Conservation (phyloP, 2,797 vertebrate species). For the Epinephelus malabaricus region DNA sequence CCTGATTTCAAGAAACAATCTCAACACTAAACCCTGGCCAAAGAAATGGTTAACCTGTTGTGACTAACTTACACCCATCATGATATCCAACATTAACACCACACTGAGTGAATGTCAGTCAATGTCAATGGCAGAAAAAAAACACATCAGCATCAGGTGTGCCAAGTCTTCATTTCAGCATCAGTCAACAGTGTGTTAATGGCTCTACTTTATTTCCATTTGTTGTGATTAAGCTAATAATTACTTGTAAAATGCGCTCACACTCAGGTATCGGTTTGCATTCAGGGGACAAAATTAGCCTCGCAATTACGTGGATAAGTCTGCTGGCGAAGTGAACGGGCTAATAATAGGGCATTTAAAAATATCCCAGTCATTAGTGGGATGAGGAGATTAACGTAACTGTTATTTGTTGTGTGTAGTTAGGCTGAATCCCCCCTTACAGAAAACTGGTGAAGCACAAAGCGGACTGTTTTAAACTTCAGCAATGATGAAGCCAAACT, state of each 20-base stretch:
- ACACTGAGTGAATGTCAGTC: neutral
- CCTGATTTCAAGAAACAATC: neutral
- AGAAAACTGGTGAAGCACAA: neutral
- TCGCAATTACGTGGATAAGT: slow-evolving; percentile 27
- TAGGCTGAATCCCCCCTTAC: neutral
- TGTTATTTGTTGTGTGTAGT: neutral
- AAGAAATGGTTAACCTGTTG: no score
- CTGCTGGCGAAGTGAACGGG: slow-evolving; percentile 29
- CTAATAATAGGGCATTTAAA: slow-evolving; percentile 76
- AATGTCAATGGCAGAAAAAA: neutral
- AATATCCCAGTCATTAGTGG: slow-evolving; percentile 65
- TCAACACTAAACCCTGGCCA: neutral
- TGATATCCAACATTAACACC: neutral
- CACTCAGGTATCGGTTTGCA: neutral
- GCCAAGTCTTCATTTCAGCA: neutral
- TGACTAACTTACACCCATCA: neutral
- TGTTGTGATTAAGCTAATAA: neutral
- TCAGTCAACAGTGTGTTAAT: neutral
- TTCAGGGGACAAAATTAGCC: neutral
- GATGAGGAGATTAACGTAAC: slow-evolving; percentile 54
- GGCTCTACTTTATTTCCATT: neutral
- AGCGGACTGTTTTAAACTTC: slow-evolving; percentile 39
- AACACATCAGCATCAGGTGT: neutral
- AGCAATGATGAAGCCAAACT: neutral
- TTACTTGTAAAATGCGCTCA: neutral